Evolutionary conservation across 2,888 invertebrate species (phyloP).

Genomic region (Iselma pallidipennis): DNA sequence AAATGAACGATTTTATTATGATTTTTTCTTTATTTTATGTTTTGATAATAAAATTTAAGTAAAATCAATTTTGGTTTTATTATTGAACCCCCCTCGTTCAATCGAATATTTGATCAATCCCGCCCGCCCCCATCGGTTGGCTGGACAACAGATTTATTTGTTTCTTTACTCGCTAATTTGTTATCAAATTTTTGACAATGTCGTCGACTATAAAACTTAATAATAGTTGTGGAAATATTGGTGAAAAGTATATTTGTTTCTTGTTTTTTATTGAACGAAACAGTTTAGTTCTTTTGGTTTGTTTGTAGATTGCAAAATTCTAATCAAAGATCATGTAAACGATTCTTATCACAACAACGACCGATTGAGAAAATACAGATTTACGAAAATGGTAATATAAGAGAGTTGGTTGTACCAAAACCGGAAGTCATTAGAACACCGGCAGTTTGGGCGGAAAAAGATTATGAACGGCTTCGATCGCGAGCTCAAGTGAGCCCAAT

Average conservation of each 20-base stretch:
- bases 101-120: background rate
- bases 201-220: background rate
- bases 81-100: no score
- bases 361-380: slow-evolving; percentile 29
- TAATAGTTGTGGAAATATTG: background rate
- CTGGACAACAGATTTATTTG: background rate
- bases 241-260: slow-evolving; percentile 3
- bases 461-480: slow-evolving; percentile 63
- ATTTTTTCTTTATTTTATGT: no score
- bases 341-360: background rate
- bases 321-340: background rate
- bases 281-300: background rate
- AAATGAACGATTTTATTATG: no score
- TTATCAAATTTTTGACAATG: background rate
- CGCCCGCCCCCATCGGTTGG: no score
- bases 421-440: slow-evolving; percentile 60
- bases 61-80: no score
- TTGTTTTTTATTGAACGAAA: background rate
- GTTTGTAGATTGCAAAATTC: background rate
- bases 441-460: slow-evolving; percentile 63
- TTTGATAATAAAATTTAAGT: no score
- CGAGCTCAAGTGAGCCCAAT: slow-evolving; percentile 60
- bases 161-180: background rate
- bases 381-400: slow-evolving; percentile 51
- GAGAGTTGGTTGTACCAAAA: slow-evolving; percentile 60